Base-by-base conservation (phyloP, 2,797 vertebrate species). In the Gymnopithys bicolor region DNA sequence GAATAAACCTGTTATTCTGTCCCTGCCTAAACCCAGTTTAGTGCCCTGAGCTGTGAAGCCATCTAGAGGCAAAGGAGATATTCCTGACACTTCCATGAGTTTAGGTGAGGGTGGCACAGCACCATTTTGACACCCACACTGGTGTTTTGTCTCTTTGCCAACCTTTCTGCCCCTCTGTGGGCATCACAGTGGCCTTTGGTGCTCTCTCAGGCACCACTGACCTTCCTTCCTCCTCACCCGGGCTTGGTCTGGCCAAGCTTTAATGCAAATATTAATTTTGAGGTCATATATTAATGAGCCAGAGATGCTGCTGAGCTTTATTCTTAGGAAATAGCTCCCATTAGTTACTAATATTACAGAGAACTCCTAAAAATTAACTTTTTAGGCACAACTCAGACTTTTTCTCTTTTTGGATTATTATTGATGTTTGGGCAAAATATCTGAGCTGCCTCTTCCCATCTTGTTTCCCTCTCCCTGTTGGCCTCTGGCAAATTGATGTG, bases 261-360 rank as follows among this genome's bases (percentile, higher is more conserved):
- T 9, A 11, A 46, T 25, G 11, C 5, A 39, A 51, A 4, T 2
- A 0, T 48, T 11, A 5, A 15, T 53, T 58, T 8, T 53, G 66
- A 74, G 46, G 25, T 45, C 56, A 21, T 14, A 19, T 35, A 16
- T 27, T 24, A 32, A n/a, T 2, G 18, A 3, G 1, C 70, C 59
- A 17, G 45, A 27, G 33, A 4, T 32, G 64, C 39, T 62, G 56
- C n/a, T 82, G 71, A 46, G 4, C 28, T 27, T 59, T 14, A 4
- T 17, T 48, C 10, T 45, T 22, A 18, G 0, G 18, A 45, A 74
- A 27, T 5, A 10, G 3, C 35, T 85, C 37, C 7, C 17, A 4
- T 8, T 5, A 11, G 2, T 17, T 27, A 2, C 12, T 3, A 5
- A 12, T 2, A 0, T 13, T 21, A 7, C 12, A 13, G 27, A 0